phyloP scores from a whole-genome alignment of 2,113 vertebrate genomes.

The Danionella cerebrum region DNA sequence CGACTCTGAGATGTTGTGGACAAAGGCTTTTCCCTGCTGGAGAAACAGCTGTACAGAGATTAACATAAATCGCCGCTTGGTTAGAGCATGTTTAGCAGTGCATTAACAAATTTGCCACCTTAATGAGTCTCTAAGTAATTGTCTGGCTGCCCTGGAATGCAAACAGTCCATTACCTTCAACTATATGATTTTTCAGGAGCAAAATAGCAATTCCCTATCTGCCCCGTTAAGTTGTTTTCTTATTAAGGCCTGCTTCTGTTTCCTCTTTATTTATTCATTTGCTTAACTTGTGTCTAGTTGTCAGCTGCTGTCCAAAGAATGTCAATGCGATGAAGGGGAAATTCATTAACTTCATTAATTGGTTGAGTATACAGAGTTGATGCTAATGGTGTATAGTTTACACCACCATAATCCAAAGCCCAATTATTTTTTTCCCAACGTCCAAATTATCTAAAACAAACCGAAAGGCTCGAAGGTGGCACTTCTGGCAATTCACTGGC shows the following conservation, averaged over 20 bases:
- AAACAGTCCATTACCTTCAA: conserved; percentile 52
- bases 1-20: conserved; percentile 33
- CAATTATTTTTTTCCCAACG: no score
- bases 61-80: conserved; percentile 53
- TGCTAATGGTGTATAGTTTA: no score
- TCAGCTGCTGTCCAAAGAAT: no score
- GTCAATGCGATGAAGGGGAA: no score
- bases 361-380: no score
- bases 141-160: conserved; percentile 51
- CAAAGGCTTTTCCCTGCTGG: conserved; percentile 43
- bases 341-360: no score
- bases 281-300: no score
- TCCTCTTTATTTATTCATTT: conserved; percentile 35
- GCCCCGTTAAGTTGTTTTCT: conserved; percentile 36
- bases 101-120: conserved; percentile 54
- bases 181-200: conserved; percentile 47
- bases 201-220: conserved; percentile 42
- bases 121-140: conserved; percentile 57
- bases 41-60: conserved; percentile 51
- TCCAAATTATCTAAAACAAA: no score
- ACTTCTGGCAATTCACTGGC: no score
- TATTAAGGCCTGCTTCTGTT: conserved; percentile 31
- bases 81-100: conserved; percentile 52
- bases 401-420: no score
- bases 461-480: no score